These are phyloP conservation scores for Falco punctatus DNA, from an alignment of 2,113 vertebrate species.

Conservation along the genomic window DNA sequence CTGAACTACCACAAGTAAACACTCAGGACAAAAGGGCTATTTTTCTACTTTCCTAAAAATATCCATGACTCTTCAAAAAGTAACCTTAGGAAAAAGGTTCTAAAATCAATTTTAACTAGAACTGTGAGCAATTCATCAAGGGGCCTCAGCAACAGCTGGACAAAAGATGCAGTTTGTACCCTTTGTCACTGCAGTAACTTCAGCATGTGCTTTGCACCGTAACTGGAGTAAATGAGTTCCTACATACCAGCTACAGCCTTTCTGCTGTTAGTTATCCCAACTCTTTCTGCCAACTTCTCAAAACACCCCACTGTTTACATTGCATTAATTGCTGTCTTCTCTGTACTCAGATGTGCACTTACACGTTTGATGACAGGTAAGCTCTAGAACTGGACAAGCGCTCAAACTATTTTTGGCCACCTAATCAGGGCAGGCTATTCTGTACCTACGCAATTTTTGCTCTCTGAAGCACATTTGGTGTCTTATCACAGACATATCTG, in stretches of 20 bases:
- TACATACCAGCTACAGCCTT: background rate
- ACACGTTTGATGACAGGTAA: background rate
- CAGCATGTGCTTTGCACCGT: accelerated
- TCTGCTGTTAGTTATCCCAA: background rate
- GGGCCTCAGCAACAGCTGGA: background rate
- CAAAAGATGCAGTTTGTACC: background rate
- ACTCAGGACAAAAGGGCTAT: background rate
- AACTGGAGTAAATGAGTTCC: background rate
- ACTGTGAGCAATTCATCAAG: background rate
- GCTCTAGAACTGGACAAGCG: background rate
- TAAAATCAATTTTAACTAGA: background rate
- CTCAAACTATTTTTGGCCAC: background rate
- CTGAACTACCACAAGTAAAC: background rate
- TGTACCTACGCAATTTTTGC: background rate
- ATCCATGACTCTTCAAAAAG: background rate
- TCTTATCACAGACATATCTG: background rate
- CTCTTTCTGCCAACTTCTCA: background rate
- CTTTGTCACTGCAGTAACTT: background rate
- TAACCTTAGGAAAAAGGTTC: background rate
- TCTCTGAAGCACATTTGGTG: background rate
- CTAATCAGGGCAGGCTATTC: background rate
- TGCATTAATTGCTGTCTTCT: background rate
- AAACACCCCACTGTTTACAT: background rate
- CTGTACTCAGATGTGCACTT: background rate
- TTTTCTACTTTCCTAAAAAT: background rate